Conservation (phyloP, 2,113 vertebrate species). For the Heterochromis multidens region DNA sequence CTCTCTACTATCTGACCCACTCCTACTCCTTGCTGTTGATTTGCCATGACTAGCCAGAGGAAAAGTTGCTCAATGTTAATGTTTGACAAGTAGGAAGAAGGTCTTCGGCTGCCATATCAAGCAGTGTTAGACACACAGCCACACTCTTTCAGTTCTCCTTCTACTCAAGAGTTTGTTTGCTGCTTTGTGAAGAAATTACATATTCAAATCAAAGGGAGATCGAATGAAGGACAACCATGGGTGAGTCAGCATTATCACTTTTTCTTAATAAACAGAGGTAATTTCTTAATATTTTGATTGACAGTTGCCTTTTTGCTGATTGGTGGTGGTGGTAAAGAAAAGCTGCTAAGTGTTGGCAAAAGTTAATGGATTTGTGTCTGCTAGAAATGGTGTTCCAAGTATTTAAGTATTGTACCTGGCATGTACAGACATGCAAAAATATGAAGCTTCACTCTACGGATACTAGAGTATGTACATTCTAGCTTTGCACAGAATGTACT, state of each 20-base stretch:
- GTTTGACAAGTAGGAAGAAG: conserved; percentile 71
- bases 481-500: background rate
- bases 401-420: background rate
- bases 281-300: background rate
- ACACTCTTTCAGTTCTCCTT: conserved; percentile 40
- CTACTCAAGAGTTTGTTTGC: background rate
- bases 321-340: background rate
- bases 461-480: background rate
- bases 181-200: conserved; percentile 6
- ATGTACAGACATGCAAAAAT: background rate
- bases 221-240: conserved; percentile 54
- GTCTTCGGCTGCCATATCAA: conserved; percentile 14
- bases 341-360: background rate
- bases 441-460: background rate
- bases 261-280: background rate
- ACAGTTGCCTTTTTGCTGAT: background rate
- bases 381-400: background rate
- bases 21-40: conserved; percentile 54
- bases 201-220: background rate
- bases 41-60: conserved; percentile 60
- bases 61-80: conserved; percentile 71
- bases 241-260: conserved; percentile 51
- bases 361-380: background rate
- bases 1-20: conserved; percentile 18
- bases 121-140: background rate